These are phyloP conservation scores for Thaumetopoea pityocampa DNA, from an alignment of 1,140 invertebrate genomes.

Conservation along the genomic window DNA sequence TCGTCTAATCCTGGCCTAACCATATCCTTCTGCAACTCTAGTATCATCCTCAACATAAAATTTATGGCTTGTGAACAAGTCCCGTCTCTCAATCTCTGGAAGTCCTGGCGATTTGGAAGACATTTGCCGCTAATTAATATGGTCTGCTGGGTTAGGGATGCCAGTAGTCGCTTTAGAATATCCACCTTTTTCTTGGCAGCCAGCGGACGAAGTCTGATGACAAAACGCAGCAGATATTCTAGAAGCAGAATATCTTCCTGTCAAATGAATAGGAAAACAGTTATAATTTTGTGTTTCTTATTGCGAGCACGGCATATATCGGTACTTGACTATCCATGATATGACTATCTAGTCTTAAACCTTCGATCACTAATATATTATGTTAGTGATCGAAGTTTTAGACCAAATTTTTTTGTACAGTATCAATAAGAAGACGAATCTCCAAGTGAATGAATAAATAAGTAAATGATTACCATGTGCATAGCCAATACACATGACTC, in stretches of 20 bases:
- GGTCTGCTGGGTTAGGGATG: conserved; percentile 81
- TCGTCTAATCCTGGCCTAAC: conserved; percentile 52
- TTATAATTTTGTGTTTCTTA: no score
- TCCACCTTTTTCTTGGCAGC: conserved; percentile 76
- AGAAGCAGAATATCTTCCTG: conserved; percentile 80
- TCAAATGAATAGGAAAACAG: conserved; percentile 39
- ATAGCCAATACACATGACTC: conserved; percentile 80
- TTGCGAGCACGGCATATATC: no score
- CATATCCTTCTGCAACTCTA: conserved; percentile 60
- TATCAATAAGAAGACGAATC: no score
- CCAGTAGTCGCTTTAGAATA: conserved; percentile 79
- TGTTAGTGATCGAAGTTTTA: no score
- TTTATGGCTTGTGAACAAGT: conserved; percentile 51
- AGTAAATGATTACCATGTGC: conserved; percentile 69
- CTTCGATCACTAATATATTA: no score
- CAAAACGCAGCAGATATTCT: conserved; percentile 85
- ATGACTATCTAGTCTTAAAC: no score
- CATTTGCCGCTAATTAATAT: conserved; percentile 75
- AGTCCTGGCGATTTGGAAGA: conserved; percentile 68
- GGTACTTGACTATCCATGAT: no score
- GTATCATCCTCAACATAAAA: conserved; percentile 55
- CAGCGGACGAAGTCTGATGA: conserved; percentile 80
- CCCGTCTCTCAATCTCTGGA: conserved; percentile 52
- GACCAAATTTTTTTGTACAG: no score
- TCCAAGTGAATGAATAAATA: not conserved